Conservation (phyloP, 2,888 invertebrate species). For the Drosophila ustulata region DNA sequence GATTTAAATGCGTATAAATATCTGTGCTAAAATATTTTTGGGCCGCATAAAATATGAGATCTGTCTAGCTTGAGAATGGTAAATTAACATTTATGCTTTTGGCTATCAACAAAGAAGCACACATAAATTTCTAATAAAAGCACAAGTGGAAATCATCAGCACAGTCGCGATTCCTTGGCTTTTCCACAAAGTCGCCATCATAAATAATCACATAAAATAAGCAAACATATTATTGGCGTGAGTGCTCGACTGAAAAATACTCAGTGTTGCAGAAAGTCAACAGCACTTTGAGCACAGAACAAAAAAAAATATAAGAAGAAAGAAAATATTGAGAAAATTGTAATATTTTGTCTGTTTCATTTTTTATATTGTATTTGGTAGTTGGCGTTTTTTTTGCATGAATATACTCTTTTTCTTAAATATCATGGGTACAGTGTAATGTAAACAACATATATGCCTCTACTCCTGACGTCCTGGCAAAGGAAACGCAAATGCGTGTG, state of each 20-base stretch:
- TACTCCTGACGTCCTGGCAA: conserved; percentile 28
- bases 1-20: conserved; percentile 64
- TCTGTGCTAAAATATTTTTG: conserved; percentile 17
- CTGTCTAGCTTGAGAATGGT: conserved; percentile 39
- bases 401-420: background rate
- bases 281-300: background rate
- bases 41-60: conserved; percentile 29
- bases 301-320: no score
- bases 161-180: conserved; percentile 37
- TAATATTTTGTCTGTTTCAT: background rate
- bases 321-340: background rate
- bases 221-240: background rate
- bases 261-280: background rate
- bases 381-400: background rate
- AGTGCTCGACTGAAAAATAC: conserved; percentile 6
- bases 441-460: conserved; percentile 23
- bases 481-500: conserved; percentile 47
- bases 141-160: conserved; percentile 52
- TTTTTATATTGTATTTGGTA: background rate
- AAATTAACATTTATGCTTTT: conserved; percentile 63
- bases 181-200: conserved; percentile 48
- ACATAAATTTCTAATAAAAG: conserved; percentile 49
- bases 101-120: conserved; percentile 24
- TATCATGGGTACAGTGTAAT: conserved; percentile 1
- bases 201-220: conserved; percentile 74